Evolutionary conservation across 2,888 invertebrate genomes (phyloP).

Genomic region (Parelbella ahira): DNA sequence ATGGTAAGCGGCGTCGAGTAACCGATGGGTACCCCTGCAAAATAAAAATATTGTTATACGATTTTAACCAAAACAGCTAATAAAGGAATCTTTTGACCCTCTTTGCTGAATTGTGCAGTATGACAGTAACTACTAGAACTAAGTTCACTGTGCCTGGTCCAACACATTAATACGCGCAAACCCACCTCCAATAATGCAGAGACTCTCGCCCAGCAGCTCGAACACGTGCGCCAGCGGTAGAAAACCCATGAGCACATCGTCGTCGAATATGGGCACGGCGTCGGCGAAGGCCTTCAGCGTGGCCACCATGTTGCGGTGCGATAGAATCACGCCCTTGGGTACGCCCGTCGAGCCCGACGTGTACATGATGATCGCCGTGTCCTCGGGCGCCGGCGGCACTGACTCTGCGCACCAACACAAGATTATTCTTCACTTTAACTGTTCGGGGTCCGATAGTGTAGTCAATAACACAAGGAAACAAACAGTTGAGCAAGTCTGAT

Average conservation of each 20-base stretch:
- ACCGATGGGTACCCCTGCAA: conserved; percentile 93
- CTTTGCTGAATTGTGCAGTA: too few relatives aligned
- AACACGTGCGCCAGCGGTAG: conserved; percentile 98
- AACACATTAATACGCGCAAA: too few relatives aligned
- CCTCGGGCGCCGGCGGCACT: conserved; percentile 83
- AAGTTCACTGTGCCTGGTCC: too few relatives aligned
- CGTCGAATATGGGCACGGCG: conserved; percentile 84
- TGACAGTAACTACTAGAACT: too few relatives aligned
- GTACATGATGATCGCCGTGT: conserved; percentile 99
- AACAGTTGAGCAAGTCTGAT: too few relatives aligned
- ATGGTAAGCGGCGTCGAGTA: conserved; percentile 97
- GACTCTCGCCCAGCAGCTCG: conserved; percentile 94
- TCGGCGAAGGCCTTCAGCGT: conserved; percentile 91
- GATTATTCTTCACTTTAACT: too few relatives aligned
- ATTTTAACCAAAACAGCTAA: too few relatives aligned
- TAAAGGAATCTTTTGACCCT: too few relatives aligned
- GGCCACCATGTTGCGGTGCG: conserved; percentile 90
- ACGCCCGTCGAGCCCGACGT: conserved; percentile 98
- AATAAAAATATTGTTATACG: too few relatives aligned
- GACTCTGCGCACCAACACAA: conserved; percentile 60
- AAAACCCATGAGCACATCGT: conserved; percentile 95
- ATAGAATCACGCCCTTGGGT: conserved; percentile 93
- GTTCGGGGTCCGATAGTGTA: too few relatives aligned
- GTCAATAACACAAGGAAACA: too few relatives aligned
- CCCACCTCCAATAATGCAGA: too few relatives aligned